A percentile compares a stretch with the other conserved stretches of the same genome.
Evolutionary conservation across 2,113 vertebrate genomes (phyloP).

Genomic region (Odocoileus virginianus): DNA sequence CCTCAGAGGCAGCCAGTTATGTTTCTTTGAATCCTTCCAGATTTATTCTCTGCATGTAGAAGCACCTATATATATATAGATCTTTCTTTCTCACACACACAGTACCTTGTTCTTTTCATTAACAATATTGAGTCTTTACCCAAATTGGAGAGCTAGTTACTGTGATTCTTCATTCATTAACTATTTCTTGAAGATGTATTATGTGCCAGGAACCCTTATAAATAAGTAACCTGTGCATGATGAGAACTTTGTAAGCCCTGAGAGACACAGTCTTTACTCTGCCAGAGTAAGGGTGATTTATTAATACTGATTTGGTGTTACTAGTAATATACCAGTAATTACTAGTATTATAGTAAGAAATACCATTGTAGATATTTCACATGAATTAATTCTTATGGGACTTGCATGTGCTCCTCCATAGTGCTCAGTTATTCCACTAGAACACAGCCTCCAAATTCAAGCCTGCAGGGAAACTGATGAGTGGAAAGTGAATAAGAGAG

Average conservation of each 20-base stretch:
- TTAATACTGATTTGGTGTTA: not conserved
- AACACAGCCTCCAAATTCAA: not conserved
- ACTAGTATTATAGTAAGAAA: not conserved
- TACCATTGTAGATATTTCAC: not conserved
- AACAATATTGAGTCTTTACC: not conserved
- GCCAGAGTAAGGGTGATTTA: not conserved
- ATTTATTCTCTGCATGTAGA: not conserved
- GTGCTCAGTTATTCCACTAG: not conserved
- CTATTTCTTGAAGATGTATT: not conserved
- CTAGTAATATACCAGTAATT: not conserved
- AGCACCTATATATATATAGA: not conserved
- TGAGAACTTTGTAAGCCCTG: not conserved
- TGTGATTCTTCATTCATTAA: not conserved
- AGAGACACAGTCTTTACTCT: not conserved
- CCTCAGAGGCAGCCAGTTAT: not conserved
- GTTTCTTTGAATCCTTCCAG: not conserved
- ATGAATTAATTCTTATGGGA: not conserved
- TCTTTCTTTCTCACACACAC: not conserved
- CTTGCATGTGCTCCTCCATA: not conserved
- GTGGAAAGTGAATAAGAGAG: constrained; percentile 15
- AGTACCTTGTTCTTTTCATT: not conserved
- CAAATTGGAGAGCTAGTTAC: not conserved
- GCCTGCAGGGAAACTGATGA: not conserved
- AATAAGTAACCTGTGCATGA: not conserved
- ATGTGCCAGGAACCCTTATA: not conserved